Evolutionary conservation across 2,888 invertebrate species (phyloP), one percentile per base, ranked within the genome.

Genomic region (Xylota segnis): DNA sequence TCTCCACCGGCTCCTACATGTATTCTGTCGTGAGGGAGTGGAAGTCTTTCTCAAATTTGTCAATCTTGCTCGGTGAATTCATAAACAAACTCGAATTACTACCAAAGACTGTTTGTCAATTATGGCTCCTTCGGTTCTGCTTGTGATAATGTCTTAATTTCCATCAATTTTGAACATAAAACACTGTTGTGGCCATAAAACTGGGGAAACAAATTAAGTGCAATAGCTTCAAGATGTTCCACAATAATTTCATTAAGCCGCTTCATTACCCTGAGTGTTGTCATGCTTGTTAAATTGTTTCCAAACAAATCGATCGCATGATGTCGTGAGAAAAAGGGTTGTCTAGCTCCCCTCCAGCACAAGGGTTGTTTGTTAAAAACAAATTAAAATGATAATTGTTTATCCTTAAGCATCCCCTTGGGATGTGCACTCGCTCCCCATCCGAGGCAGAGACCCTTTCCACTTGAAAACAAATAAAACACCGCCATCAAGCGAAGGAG

Each of bases 401-500:
- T 82, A 50, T 75, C 52, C 40, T n/a, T n/a, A 47, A 23, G 10
- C 56, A 70, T 70, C 70, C 76, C 58, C 70, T 18, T 58, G 76
- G 63, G 76, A 63, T 72, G 4, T 52, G 18, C 4, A 7, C 0
- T 71, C 56, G 27, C 37, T 61, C 37, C 14, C n/a, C 16, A 59
- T 29, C 12, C 52, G 1, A n/a, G 4, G 7, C 0, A 2, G 12
- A 6, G 18, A 32, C 14, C 40, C 5, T 34, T 54, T 27, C 63
- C 58, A 70, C 50, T 77, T 77, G 58, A 77, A 59, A 59, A 45
- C 5, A 65, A 63, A 70, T 66, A 72, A 72, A 65, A 79, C 45
- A 47, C 29, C 54, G 40, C 27, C 61, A 68, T 16, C 59, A 37
- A 27, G 47, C 32, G 18, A 12, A 68, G 29, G 40, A 63, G 0